phyloP scores from a whole-genome alignment of 2,888 invertebrate species.

The Nephrocerus scutellatus region DNA sequence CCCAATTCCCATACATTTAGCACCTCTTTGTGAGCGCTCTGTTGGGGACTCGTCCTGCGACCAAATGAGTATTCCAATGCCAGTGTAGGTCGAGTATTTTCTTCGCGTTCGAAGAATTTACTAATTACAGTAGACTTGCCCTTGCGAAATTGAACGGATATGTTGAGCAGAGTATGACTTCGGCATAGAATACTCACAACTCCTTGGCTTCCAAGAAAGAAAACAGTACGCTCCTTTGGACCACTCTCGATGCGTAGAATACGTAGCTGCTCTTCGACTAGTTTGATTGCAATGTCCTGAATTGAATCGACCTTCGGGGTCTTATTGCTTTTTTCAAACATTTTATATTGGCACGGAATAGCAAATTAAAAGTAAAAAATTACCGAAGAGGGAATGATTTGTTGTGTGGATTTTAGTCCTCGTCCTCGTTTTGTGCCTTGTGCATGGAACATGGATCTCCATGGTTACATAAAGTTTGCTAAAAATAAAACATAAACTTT shows the following conservation, averaged over 20 bases:
- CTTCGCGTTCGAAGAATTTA: slow-evolving; percentile 70
- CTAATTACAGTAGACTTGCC: slow-evolving; percentile 76
- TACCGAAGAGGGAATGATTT: no score
- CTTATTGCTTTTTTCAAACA: no score
- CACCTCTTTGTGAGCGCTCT: slow-evolving; percentile 40
- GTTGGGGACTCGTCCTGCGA: slow-evolving; percentile 52
- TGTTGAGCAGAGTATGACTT: no score
- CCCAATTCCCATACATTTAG: slow-evolving; percentile 82
- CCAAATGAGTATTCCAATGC: slow-evolving; percentile 84
- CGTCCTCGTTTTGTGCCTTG: no score
- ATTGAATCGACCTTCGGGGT: no score
- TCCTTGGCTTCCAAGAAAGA: slow-evolving; percentile 60
- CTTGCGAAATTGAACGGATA: slow-evolving; percentile 45
- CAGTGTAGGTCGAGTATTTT: slow-evolving; percentile 66
- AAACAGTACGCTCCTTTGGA: slow-evolving; percentile 52
- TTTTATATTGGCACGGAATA: no score
- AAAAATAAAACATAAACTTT: no score
- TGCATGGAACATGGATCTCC: no score
- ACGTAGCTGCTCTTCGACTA: slow-evolving; percentile 47
- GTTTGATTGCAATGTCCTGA: slow-evolving; percentile 53
- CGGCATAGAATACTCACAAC: slow-evolving; percentile 60
- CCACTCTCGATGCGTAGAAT: slow-evolving; percentile 36
- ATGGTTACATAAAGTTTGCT: no score
- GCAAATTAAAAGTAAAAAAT: no score
- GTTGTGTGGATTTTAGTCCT: no score